Base-by-base conservation (phyloP, 2,888 invertebrate species). In the Chrysolina oricalcia region DNA sequence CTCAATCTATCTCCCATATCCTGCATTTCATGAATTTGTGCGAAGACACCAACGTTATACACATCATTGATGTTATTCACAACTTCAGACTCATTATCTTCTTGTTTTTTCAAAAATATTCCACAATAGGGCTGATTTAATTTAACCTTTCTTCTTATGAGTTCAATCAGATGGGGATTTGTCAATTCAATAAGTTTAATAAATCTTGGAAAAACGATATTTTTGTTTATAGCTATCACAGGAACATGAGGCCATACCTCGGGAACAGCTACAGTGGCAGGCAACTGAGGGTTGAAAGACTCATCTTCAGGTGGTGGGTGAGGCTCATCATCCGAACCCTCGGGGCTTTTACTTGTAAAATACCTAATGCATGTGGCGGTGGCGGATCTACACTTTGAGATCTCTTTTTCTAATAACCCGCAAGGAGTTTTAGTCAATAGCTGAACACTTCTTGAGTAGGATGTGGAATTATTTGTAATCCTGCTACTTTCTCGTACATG, bases 211-310 rank as follows among this genome's bases (percentile, higher is more conserved):
- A 99, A 99, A 1, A 99, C 96, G 5, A 99, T 98, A 90, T 98
- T 97, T 82, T 98, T 93, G 85, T 92, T 94, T 79, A 99, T 96
- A 0, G 98, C 97, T 81, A 99, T 94, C 10, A 99, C 94, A 3
- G 99, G 99, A 21, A 99, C 94, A 87, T 96, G 95, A 0, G 99
- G 99, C 95, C 98, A 98, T 11, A 96, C 94, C 88, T 98, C 98
- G 0, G 99, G 99, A 40, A 99, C 96, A 17, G 96, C 95, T 64
- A 98, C 95, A 0, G 97, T 95, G 0, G 97, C 97, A 65, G 97
- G 96, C 78, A 97, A 86, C 80, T 92, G 92, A 70, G 91, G 90
- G 74, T 90, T 89, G 68, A 88, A 88, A 48, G 88, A 84, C 82
- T 88, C 89, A 19, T 88, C 89, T 72, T 88, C 88, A 9, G 78